Conservation (phyloP, 2,797 vertebrate species). For the Melanogrammus aeglefinus region DNA sequence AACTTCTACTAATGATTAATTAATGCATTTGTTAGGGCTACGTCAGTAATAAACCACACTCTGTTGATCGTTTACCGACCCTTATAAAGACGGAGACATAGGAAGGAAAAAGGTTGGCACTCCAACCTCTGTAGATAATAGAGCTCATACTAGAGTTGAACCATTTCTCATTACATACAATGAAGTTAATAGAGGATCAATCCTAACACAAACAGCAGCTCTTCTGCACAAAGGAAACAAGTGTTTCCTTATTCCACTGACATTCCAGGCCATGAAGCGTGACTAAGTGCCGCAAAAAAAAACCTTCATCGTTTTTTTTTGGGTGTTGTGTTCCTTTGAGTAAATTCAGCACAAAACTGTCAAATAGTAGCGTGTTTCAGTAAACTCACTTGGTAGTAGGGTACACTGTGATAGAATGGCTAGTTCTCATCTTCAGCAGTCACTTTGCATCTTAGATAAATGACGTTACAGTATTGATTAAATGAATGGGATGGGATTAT, state of each 20-base stretch:
- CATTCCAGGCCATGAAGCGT: not conserved
- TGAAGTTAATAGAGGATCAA: not conserved
- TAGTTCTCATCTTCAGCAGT: not conserved
- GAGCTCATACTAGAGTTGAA: not conserved
- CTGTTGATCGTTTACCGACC: not conserved
- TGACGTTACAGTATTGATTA: not conserved
- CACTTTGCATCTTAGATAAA: not conserved
- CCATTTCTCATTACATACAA: not conserved
- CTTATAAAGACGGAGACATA: not conserved
- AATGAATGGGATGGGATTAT: not conserved
- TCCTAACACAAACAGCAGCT: not conserved
- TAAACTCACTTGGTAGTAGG: constrained; percentile 50
- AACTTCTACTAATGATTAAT: not conserved
- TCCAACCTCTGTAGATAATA: not conserved
- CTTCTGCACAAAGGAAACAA: not conserved
- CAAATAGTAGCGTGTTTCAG: constrained; percentile 61
- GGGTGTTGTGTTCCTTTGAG: constrained; percentile 28
- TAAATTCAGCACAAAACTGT: constrained; percentile 65
- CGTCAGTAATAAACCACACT: not conserved
- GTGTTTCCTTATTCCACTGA: not conserved
- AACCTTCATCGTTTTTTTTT: not conserved
- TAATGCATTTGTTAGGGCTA: not conserved
- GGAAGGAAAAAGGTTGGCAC: not conserved
- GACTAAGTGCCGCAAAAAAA: not conserved
- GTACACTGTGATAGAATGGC: not conserved